A percentile compares a stretch with the other conserved stretches of the same genome.
These are phyloP conservation scores for Nomada hirtipes DNA, from an alignment of 2,888 invertebrate species.

Conservation along the genomic window DNA sequence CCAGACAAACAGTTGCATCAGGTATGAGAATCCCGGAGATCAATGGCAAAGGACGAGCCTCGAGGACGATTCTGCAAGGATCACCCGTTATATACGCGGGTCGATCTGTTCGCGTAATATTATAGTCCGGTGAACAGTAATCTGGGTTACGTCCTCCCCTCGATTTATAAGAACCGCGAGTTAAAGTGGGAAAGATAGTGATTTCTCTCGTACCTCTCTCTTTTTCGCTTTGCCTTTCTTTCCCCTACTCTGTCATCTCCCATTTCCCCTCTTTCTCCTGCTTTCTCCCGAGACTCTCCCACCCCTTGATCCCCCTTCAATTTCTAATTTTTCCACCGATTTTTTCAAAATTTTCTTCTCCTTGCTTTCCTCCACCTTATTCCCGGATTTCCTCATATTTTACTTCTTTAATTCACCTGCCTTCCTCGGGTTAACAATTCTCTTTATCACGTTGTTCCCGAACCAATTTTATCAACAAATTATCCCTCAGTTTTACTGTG, in stretches of 20 bases:
- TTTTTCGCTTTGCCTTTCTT: constrained; percentile 28
- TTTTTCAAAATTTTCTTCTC: neutral
- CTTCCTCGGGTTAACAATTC: neutral
- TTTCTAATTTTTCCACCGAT: neutral
- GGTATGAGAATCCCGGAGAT: neutral
- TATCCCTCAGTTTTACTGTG: too few relatives aligned
- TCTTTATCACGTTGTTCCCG: too few relatives aligned
- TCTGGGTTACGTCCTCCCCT: constrained; percentile 78
- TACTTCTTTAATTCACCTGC: too few relatives aligned
- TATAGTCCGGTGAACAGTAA: constrained; percentile 78
- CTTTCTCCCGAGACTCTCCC: constrained; percentile 22
- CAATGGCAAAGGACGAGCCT: neutral
- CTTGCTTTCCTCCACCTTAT: neutral
- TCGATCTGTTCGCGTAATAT: constrained; percentile 75
- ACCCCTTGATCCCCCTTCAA: neutral
- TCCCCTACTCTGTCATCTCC: constrained; percentile 15
- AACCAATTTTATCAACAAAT: too few relatives aligned
- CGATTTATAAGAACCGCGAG: constrained; percentile 70
- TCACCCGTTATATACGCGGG: constrained; percentile 73
- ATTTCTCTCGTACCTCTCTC: constrained; percentile 62
- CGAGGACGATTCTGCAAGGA: neutral
- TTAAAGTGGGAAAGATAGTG: constrained; percentile 69
- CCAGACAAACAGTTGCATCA: too few relatives aligned
- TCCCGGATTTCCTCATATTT: neutral
- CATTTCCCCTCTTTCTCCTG: constrained; percentile 18